A percentile compares a stretch with the other conserved stretches of the same genome.
Conservation (phyloP, 2,797 vertebrate genomes). For the Acanthis flammea region DNA sequence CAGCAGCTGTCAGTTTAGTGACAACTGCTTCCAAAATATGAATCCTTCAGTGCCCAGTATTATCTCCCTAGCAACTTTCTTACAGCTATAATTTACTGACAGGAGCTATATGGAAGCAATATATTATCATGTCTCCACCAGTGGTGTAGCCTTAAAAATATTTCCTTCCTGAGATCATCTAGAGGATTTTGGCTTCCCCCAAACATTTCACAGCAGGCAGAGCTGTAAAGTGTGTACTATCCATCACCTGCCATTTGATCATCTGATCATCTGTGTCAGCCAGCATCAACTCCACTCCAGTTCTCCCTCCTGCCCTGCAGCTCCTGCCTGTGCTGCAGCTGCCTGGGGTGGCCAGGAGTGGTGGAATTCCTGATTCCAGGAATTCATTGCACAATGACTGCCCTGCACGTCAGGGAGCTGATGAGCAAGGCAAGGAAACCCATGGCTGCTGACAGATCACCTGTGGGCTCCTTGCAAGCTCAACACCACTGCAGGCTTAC, state of each 20-base stretch:
- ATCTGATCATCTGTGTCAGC: neutral
- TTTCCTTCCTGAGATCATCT: neutral
- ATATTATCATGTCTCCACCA: neutral
- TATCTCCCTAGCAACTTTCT: neutral
- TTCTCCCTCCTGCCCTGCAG: neutral
- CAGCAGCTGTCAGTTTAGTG: neutral
- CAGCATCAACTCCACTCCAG: neutral
- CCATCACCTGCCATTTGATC: neutral
- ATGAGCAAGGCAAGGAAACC: neutral
- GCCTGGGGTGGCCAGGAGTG: neutral
- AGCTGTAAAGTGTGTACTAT: neutral
- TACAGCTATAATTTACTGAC: neutral
- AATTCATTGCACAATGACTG: neutral
- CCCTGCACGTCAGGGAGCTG: neutral
- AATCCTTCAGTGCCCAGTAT: neutral
- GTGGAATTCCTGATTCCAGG: neutral
- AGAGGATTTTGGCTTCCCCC: neutral
- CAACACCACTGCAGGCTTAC: neutral
- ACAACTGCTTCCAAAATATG: neutral
- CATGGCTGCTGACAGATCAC: neutral
- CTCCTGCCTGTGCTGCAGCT: neutral
- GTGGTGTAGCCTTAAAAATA: neutral
- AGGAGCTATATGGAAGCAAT: neutral
- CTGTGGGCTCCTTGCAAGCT: neutral
- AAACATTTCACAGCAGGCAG: neutral